phyloP scores from a whole-genome alignment of 1,140 invertebrate species.

The Scaptomyza hsui region DNA sequence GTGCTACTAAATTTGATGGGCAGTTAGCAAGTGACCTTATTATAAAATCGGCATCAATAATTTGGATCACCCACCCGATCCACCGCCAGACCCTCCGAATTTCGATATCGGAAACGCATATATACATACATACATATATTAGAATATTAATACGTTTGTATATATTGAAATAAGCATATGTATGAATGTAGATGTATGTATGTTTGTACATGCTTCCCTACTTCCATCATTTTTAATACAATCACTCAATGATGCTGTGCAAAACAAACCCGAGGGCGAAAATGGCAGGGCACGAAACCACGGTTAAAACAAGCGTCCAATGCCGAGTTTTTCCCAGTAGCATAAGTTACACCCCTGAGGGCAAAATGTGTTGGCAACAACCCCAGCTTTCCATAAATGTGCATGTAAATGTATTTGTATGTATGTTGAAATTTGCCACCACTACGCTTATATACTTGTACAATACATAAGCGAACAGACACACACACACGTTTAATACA shows the following conservation, averaged over 20 bases:
- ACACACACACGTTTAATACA: slow-evolving; percentile 15
- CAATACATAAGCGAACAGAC: slow-evolving; percentile 22
- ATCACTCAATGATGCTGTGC: slow-evolving; percentile 52
- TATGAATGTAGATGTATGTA: slow-evolving; percentile 5
- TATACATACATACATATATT: neutral
- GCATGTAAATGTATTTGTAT: slow-evolving; percentile 22
- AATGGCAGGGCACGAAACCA: slow-evolving; percentile 70
- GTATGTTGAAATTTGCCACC: slow-evolving; percentile 24
- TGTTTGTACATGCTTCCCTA: slow-evolving; percentile 10
- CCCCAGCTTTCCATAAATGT: slow-evolving; percentile 62
- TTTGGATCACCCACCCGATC: too few relatives aligned
- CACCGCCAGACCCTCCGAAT: too few relatives aligned
- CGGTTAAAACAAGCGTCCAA: slow-evolving; percentile 67
- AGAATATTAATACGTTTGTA: neutral
- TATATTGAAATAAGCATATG: neutral
- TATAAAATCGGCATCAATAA: too few relatives aligned
- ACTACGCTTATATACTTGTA: slow-evolving; percentile 34
- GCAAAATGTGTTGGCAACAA: slow-evolving; percentile 70
- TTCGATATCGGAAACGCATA: too few relatives aligned
- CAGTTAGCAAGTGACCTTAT: too few relatives aligned
- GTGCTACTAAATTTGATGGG: too few relatives aligned
- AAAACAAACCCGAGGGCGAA: slow-evolving; percentile 61
- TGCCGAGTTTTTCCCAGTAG: slow-evolving; percentile 81
- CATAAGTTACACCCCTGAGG: slow-evolving; percentile 78
- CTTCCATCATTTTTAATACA: slow-evolving; percentile 41